Percentiles rank a stretch among this genome's conserved stretches.
Evolutionary conservation across 2,797 vertebrate species (phyloP).

Genomic region (Holocentrus rufus): DNA sequence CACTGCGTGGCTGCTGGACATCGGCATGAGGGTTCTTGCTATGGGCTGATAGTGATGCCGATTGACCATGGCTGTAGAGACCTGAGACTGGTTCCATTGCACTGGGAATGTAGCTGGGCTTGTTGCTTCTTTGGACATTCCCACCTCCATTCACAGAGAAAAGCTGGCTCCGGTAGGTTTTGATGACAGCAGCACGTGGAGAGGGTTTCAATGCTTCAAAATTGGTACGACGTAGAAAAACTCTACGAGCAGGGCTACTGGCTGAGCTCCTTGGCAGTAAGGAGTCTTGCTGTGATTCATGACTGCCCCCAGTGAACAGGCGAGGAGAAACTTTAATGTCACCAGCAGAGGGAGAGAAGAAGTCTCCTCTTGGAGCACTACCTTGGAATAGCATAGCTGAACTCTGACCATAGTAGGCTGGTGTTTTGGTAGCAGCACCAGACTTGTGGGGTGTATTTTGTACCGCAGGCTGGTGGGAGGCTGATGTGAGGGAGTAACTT

Average conservation of each 20-base stretch:
- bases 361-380: neutral
- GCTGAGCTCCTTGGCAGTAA: slow-evolving; percentile 11
- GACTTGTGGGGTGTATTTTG: neutral
- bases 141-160: neutral
- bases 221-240: fast-evolving
- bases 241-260: slow-evolving; percentile 13
- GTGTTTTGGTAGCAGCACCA: neutral
- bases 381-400: neutral
- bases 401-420: neutral
- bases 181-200: fast-evolving
- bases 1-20: neutral
- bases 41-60: neutral
- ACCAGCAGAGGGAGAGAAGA: neutral
- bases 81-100: neutral
- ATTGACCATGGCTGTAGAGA: neutral
- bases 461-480: neutral
- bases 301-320: neutral
- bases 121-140: neutral
- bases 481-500: neutral
- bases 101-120: neutral
- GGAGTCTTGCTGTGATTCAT: neutral
- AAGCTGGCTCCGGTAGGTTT: fast-evolving
- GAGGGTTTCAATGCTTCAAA: neutral
- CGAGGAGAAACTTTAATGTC: neutral
- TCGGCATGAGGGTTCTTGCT: neutral